Evolutionary conservation across 2,797 vertebrate genomes (phyloP).

Genomic region (Chelmon rostratus): DNA sequence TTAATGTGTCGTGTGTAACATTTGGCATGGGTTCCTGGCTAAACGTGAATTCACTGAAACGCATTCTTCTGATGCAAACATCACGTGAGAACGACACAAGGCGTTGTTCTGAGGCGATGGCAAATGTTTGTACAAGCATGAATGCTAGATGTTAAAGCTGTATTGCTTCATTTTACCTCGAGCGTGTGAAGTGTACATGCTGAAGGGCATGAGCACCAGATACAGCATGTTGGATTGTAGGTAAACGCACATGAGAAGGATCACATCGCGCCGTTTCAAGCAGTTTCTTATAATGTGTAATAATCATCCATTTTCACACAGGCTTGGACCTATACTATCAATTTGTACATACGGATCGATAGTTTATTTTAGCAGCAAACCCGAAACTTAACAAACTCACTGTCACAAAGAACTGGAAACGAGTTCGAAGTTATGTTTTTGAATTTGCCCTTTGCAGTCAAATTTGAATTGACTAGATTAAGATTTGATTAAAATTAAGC

Average conservation of each 20-base stretch:
- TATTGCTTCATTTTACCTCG: not conserved
- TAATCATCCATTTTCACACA: not conserved
- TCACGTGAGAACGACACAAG: not conserved
- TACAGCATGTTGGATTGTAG: conserved; percentile 2
- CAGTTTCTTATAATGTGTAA: not conserved
- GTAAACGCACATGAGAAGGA: not conserved
- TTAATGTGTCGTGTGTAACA: not conserved
- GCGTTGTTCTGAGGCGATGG: not conserved
- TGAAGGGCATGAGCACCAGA: not conserved
- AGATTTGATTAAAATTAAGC: not conserved
- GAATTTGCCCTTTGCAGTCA: not conserved
- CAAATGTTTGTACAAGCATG: not conserved
- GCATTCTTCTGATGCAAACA: not conserved
- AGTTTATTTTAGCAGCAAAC: not conserved
- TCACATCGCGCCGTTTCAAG: not conserved
- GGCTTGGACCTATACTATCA: not conserved
- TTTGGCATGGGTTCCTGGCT: not conserved
- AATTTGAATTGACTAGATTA: not conserved
- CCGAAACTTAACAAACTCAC: not conserved
- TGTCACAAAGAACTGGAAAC: not conserved
- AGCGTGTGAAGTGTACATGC: not conserved
- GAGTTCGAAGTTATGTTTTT: not conserved
- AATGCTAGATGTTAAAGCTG: not conserved
- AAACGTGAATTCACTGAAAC: not conserved
- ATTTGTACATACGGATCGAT: not conserved